A percentile compares a stretch with the other conserved stretches of the same genome.
phyloP scores from a whole-genome alignment of 2,797 vertebrate genomes.

The Dromococcyx pavoninus region DNA sequence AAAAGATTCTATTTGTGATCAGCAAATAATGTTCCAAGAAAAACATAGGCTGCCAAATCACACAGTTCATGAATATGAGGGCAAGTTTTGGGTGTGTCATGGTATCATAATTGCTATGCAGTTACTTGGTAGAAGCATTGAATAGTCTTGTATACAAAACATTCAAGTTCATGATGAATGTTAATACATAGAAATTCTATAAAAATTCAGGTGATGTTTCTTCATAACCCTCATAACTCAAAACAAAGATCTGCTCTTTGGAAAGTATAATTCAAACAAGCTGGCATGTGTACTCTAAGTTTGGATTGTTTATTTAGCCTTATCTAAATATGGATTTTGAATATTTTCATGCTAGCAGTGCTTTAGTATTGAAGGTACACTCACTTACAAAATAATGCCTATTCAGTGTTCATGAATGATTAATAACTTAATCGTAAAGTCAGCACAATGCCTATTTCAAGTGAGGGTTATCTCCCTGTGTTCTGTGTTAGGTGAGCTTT shows the following conservation, averaged over 20 bases:
- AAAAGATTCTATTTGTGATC: neutral
- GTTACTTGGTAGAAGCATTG: neutral
- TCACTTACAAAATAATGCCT: neutral
- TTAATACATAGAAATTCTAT: neutral
- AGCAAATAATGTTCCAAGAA: neutral
- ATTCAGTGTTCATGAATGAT: conserved; percentile 1
- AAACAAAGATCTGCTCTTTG: neutral
- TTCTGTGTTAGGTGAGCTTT: neutral
- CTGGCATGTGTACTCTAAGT: neutral
- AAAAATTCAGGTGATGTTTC: neutral
- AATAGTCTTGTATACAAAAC: neutral
- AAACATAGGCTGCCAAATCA: conserved; percentile 7
- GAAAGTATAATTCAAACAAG: neutral
- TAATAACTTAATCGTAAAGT: neutral
- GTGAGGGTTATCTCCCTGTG: neutral
- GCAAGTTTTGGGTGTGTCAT: neutral
- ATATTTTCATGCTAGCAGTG: neutral
- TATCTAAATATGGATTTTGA: conserved; percentile 10
- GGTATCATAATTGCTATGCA: neutral
- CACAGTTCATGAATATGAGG: neutral
- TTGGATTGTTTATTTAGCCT: neutral
- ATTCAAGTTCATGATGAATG: neutral
- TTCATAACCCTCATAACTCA: neutral
- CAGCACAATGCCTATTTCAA: neutral
- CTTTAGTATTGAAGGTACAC: neutral